Percentiles rank a stretch among this genome's conserved stretches.
phyloP scores from a whole-genome alignment of 2,113 vertebrate genomes.

The Conger conger region DNA sequence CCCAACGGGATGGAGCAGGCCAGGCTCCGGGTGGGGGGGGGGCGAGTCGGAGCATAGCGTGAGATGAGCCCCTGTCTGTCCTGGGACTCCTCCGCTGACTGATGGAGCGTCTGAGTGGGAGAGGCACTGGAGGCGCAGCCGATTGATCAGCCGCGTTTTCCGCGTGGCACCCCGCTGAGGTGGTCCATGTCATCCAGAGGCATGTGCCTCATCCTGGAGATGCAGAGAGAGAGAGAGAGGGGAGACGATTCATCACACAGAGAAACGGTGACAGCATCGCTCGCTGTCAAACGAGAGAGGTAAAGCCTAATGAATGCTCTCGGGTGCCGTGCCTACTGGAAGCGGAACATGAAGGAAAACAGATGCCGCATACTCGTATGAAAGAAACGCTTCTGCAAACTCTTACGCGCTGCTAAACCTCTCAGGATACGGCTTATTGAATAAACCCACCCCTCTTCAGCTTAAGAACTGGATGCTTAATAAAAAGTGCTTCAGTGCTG shows the following conservation, averaged over 20 bases:
- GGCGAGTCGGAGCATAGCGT: background rate
- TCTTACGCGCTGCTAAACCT: background rate
- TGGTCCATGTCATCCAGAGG: background rate
- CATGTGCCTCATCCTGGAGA: background rate
- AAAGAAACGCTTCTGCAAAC: background rate
- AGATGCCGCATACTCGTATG: background rate
- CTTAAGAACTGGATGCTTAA: background rate
- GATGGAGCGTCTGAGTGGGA: background rate
- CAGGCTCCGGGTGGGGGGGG: background rate
- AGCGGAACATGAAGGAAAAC: background rate
- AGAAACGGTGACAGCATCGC: background rate
- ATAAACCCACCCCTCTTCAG: background rate
- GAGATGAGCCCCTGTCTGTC: too few relatives aligned
- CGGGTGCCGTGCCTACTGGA: background rate
- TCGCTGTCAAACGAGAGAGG: background rate
- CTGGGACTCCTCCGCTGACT: background rate
- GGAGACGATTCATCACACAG: background rate
- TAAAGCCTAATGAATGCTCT: slow-evolving; percentile 2
- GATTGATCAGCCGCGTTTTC: slow-evolving; percentile 1
- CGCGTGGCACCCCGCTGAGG: background rate
- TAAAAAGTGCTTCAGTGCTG: background rate
- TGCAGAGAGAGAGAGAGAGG: background rate
- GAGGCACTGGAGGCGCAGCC: background rate
- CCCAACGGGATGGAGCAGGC: background rate
- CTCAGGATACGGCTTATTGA: background rate